Evolutionary conservation across 2,797 vertebrate species (phyloP).

Genomic region (Schizopygopsis malacanthus): DNA sequence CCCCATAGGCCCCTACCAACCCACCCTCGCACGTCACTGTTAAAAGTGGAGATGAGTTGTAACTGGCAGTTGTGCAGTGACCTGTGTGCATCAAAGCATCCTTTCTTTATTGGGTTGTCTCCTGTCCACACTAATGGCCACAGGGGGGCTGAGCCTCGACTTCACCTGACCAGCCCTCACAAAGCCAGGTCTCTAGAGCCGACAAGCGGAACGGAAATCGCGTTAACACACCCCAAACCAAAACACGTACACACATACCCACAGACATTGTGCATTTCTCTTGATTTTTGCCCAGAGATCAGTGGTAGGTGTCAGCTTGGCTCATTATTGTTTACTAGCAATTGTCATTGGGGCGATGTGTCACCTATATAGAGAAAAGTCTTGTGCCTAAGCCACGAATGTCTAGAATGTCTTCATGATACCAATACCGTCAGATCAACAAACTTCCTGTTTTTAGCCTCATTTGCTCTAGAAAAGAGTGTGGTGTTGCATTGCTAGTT

Average conservation of each 20-base stretch:
- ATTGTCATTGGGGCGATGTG: conserved; percentile 71
- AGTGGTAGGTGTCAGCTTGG: conserved; percentile 75
- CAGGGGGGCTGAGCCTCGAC: conserved; percentile 76
- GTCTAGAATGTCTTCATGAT: conserved; percentile 59
- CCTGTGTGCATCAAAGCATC: conserved; percentile 81
- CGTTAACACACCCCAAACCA: conserved; percentile 79
- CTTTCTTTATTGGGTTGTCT: conserved; percentile 81
- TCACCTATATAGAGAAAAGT: conserved; percentile 69
- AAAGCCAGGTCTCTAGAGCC: conserved; percentile 77
- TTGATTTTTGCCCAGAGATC: conserved; percentile 71
- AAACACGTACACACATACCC: conserved; percentile 69
- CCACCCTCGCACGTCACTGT: conserved; percentile 67
- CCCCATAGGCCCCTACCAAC: conserved; percentile 11
- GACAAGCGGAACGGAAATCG: conserved; percentile 84
- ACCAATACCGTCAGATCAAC: conserved; percentile 53
- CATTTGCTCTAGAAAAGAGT: neutral
- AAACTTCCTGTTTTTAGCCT: neutral
- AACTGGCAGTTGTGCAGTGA: conserved; percentile 84
- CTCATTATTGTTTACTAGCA: conserved; percentile 77
- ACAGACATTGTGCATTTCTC: conserved; percentile 63
- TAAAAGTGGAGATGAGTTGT: conserved; percentile 73
- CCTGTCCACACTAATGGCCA: conserved; percentile 84
- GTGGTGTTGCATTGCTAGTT: neutral
- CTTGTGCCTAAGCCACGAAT: conserved; percentile 24
- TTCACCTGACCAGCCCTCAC: conserved; percentile 83